phyloP scores from a whole-genome alignment of 2,888 invertebrate genomes.

The Limnephilus lunatus region DNA sequence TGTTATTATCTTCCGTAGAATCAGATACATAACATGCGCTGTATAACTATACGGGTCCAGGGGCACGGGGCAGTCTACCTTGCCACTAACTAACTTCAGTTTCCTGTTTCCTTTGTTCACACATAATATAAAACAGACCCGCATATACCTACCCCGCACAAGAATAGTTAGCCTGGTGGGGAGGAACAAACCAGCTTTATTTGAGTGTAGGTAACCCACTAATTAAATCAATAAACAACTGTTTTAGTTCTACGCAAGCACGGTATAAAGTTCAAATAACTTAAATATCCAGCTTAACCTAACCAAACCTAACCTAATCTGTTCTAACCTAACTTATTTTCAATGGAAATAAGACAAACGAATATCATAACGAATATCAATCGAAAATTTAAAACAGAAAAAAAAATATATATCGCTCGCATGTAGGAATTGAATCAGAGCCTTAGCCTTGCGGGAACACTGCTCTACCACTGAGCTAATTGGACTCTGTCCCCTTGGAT shows the following conservation, averaged over 20 bases:
- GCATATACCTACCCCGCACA: neutral
- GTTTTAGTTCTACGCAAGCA: neutral
- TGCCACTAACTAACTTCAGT: neutral
- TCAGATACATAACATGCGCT: neutral
- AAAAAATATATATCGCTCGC: too few species aligned
- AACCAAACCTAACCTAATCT: too few species aligned
- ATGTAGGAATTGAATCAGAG: too few species aligned
- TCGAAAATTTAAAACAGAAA: too few species aligned
- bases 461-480: too few species aligned
- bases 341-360: too few species aligned
- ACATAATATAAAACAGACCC: neutral
- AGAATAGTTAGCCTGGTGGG: neutral
- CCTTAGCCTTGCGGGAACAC: too few species aligned
- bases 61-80: neutral
- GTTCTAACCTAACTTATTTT: too few species aligned
- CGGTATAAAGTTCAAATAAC: neutral
- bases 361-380: too few species aligned
- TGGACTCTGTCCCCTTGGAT: too few species aligned
- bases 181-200: neutral
- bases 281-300: neutral
- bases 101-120: constrained; percentile 2
- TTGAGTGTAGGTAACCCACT: neutral
- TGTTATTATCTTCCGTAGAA: neutral
- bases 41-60: neutral
- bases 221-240: neutral